phyloP scores from a whole-genome alignment of 2,797 vertebrate genomes.

The Enteromius fasciolatus region DNA sequence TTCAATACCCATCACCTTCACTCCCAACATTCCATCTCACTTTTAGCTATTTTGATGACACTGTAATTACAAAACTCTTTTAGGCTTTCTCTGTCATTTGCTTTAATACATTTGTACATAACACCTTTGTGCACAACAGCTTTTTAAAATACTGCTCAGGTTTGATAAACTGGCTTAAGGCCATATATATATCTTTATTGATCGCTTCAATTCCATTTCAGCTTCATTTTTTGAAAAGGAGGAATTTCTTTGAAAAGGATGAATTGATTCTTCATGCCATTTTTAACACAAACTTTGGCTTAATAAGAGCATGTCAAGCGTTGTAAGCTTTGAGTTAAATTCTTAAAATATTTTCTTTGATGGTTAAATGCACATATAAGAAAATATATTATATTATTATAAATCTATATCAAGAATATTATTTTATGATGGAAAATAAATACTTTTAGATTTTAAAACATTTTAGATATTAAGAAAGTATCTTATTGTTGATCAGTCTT shows the following conservation, averaged over 20 bases:
- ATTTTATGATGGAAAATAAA: background rate
- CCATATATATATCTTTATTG: slow-evolving; percentile 3
- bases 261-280: background rate
- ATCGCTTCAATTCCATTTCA: background rate
- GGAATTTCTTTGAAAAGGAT: background rate
- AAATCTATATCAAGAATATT: background rate
- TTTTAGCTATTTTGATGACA: slow-evolving; percentile 36
- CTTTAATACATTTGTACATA: background rate
- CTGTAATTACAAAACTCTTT: slow-evolving; percentile 32
- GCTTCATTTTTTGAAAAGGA: slow-evolving; percentile 2
- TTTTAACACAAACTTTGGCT: background rate
- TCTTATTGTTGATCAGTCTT: background rate
- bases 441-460: no score
- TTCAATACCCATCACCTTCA: slow-evolving; percentile 48
- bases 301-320: background rate
- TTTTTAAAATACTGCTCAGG: slow-evolving; percentile 6
- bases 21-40: slow-evolving; percentile 29
- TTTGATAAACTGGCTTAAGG: slow-evolving; percentile 32
- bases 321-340: background rate
- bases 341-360: background rate
- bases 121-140: background rate
- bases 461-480: background rate
- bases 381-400: background rate
- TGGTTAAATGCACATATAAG: background rate
- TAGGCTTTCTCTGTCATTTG: slow-evolving; percentile 11